phyloP scores from a whole-genome alignment of 2,797 vertebrate genomes.

The Peromyscus aztecus region DNA sequence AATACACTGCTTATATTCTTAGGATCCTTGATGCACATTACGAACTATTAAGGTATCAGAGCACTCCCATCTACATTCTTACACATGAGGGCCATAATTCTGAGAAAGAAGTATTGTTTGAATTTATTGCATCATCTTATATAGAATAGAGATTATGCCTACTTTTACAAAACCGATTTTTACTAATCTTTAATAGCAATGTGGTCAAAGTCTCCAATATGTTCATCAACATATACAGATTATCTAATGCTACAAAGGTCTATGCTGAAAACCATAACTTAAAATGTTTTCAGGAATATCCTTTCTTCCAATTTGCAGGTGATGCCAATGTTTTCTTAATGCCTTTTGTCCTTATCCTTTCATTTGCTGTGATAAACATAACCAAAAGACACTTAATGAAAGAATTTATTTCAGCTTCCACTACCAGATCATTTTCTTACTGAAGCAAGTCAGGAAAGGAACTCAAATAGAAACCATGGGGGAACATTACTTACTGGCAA shows the following conservation, averaged over 20 bases:
- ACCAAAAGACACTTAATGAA: too few relatives aligned
- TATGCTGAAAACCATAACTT: background rate
- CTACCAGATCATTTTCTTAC: background rate
- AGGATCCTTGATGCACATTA: background rate
- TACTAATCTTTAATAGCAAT: background rate
- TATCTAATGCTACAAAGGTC: background rate
- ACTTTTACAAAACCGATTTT: background rate
- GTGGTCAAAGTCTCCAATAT: background rate
- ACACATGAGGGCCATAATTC: background rate
- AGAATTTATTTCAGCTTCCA: background rate
- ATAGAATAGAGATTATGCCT: background rate
- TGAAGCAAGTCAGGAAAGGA: background rate
- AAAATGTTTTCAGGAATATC: background rate
- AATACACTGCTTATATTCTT: background rate
- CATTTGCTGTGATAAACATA: background rate
- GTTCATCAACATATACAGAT: background rate
- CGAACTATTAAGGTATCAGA: background rate
- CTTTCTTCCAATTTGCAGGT: background rate
- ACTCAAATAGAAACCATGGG: background rate
- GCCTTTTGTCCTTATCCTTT: background rate
- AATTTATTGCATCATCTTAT: background rate
- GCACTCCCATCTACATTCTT: background rate
- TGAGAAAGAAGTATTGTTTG: background rate
- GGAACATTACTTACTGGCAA: background rate
- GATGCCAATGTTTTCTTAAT: background rate